Percentiles rank a stretch among this genome's conserved stretches.
phyloP scores from a whole-genome alignment of 2,113 vertebrate species.

The Hydrochoerus hydrochaeris region DNA sequence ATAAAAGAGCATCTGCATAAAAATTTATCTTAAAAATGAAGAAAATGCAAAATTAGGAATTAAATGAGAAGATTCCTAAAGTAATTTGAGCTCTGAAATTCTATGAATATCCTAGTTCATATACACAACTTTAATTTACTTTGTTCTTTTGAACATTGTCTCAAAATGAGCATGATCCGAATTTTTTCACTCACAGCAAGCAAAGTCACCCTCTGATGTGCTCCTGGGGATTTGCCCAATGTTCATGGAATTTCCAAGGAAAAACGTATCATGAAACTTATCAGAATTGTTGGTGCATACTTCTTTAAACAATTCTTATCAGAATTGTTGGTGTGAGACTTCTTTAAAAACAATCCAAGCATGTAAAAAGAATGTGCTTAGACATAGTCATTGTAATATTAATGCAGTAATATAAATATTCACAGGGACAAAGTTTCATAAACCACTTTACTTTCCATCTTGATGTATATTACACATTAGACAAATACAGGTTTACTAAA shows the following conservation, averaged over 20 bases:
- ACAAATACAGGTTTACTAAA: background rate
- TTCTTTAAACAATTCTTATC: too few relatives aligned
- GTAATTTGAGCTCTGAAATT: background rate
- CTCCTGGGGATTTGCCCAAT: background rate
- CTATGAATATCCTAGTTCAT: background rate
- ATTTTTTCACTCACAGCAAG: background rate
- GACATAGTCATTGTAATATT: slow-evolving; percentile 12
- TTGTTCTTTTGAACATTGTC: background rate
- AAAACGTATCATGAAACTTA: background rate
- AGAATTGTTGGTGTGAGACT: slow-evolving; percentile 33
- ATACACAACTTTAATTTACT: background rate
- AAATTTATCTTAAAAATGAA: background rate
- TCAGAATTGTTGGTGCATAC: slow-evolving; percentile 19
- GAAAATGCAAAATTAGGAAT: background rate
- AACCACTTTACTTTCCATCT: background rate
- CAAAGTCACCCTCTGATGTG: background rate
- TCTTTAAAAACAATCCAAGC: slow-evolving; percentile 2
- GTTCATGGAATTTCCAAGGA: background rate
- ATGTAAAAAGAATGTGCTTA: background rate
- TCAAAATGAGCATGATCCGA: background rate
- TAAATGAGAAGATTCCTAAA: background rate
- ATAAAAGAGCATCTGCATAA: background rate
- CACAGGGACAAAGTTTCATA: background rate
- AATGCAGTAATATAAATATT: background rate
- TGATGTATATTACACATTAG: background rate